Evolutionary conservation across 1,140 invertebrate genomes (phyloP).

Genomic region (Brachionus paranguensis): DNA sequence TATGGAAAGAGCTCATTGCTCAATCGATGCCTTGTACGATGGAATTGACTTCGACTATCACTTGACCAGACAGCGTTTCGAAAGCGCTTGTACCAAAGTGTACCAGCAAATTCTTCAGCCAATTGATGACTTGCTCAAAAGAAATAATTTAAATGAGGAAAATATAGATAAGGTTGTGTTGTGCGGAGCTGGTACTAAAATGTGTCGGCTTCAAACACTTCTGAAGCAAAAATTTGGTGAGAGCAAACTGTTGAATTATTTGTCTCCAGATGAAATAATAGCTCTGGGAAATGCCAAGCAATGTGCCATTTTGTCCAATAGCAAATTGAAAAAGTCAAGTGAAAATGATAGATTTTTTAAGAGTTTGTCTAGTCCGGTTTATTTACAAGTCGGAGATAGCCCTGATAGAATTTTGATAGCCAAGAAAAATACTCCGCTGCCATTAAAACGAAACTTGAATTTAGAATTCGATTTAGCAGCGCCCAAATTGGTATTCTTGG

Average conservation of each 20-base stretch:
- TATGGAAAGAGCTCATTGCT: conserved; percentile 33
- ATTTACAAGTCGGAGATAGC: neutral
- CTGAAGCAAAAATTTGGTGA: conserved; percentile 13
- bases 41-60: conserved; percentile 37
- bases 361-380: conserved; percentile 18
- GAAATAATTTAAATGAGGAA: neutral
- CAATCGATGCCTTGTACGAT: conserved; percentile 37
- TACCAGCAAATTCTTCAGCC: conserved; percentile 26
- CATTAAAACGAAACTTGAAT: conserved; percentile 31
- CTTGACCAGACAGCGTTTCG: conserved; percentile 26
- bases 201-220: neutral
- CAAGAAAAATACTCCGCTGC: neutral
- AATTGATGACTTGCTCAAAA: conserved; percentile 14
- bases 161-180: conserved; percentile 17
- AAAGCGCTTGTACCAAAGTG: neutral
- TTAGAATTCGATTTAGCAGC: neutral
- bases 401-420: neutral
- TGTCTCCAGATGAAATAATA: conserved; percentile 31
- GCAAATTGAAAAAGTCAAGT: neutral
- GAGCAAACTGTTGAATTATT: conserved; percentile 4
- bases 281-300: conserved; percentile 22
- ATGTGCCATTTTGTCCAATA: neutral
- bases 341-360: conserved; percentile 22
- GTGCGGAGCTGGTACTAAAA: conserved; percentile 32
- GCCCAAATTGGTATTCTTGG: neutral